Evolutionary conservation across 2,888 invertebrate genomes (phyloP).

Genomic region (Coleophora flavipennella): DNA sequence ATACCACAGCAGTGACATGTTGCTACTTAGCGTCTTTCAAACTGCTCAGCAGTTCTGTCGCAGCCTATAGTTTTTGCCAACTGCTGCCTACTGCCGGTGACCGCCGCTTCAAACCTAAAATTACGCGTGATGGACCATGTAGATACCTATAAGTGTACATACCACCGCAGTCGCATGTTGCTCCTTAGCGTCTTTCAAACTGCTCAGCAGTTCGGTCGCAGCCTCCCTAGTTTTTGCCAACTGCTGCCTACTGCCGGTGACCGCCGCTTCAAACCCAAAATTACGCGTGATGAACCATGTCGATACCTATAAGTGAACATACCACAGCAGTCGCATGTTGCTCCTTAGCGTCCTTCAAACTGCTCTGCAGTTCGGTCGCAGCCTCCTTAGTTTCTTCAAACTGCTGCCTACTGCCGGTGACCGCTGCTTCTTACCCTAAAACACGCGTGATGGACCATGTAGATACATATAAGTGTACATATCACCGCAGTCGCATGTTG

Average conservation of each 20-base stretch:
- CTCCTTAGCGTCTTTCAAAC: constrained; percentile 42
- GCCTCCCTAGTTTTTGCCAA: constrained; percentile 66
- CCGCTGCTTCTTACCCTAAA: too few species aligned
- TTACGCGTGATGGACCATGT: too few species aligned
- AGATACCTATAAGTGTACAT: too few species aligned
- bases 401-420: constrained; percentile 71
- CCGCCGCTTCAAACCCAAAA: too few species aligned
- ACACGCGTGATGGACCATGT: too few species aligned
- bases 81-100: constrained; percentile 71
- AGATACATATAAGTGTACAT: too few species aligned
- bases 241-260: constrained; percentile 71
- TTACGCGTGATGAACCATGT: too few species aligned
- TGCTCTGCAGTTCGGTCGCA: constrained; percentile 54
- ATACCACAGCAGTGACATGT: constrained; percentile 46
- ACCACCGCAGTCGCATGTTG: constrained; percentile 55
- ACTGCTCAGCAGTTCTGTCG: constrained; percentile 56
- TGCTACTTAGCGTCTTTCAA: constrained; percentile 46
- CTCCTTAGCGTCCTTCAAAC: constrained; percentile 42
- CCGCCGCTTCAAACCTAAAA: too few species aligned
- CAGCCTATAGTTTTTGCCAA: constrained; percentile 65
- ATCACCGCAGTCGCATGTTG: constrained; percentile 51
- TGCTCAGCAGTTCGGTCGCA: constrained; percentile 54
- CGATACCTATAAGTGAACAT: too few species aligned
- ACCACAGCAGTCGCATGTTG: constrained; percentile 55
- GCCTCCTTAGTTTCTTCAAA: constrained; percentile 66